Conservation (phyloP, 2,797 vertebrate genomes). For the Tokudaia tokunoshimensis region DNA sequence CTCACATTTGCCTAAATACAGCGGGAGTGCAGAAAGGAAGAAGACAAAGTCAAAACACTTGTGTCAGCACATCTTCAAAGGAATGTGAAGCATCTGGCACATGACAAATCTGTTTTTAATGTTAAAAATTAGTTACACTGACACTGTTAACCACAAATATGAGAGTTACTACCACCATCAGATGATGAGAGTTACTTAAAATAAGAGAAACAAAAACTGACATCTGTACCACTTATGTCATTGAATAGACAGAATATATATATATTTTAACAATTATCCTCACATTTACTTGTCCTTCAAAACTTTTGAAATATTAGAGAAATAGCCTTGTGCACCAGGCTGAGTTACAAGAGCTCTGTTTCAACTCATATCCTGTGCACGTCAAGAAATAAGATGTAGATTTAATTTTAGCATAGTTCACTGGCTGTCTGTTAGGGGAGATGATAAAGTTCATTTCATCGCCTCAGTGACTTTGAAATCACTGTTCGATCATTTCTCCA, state of each 20-base stretch:
- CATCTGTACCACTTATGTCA: not conserved
- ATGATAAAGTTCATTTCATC: slow-evolving; percentile 82
- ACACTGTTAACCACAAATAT: rapidly evolving
- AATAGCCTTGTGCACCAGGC: not conserved
- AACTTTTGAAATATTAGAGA: slow-evolving; percentile 58
- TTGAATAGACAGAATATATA: not conserved
- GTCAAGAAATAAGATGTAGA: slow-evolving; percentile 78
- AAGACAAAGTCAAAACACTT: not conserved
- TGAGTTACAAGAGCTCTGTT: slow-evolving; percentile 67
- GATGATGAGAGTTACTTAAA: not conserved
- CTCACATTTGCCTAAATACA: not conserved
- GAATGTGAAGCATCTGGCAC: not conserved
- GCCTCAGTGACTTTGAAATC: slow-evolving; percentile 82
- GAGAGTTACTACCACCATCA: not conserved
- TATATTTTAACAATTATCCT: slow-evolving; percentile 26
- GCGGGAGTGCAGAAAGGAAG: not conserved
- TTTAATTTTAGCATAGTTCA: slow-evolving; percentile 84
- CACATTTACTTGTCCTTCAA: slow-evolving; percentile 75
- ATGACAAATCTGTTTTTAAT: not conserved
- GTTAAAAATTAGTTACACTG: not conserved
- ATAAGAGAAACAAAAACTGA: not conserved
- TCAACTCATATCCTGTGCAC: slow-evolving; percentile 66
- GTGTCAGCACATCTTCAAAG: not conserved
- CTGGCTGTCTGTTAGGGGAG: slow-evolving; percentile 70
- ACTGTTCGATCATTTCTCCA: slow-evolving; percentile 78